A percentile compares a stretch with the other conserved stretches of the same genome.
These are phyloP conservation scores for Ormyrus rosae DNA, from an alignment of 2,888 invertebrate genomes.

Conservation along the genomic window DNA sequence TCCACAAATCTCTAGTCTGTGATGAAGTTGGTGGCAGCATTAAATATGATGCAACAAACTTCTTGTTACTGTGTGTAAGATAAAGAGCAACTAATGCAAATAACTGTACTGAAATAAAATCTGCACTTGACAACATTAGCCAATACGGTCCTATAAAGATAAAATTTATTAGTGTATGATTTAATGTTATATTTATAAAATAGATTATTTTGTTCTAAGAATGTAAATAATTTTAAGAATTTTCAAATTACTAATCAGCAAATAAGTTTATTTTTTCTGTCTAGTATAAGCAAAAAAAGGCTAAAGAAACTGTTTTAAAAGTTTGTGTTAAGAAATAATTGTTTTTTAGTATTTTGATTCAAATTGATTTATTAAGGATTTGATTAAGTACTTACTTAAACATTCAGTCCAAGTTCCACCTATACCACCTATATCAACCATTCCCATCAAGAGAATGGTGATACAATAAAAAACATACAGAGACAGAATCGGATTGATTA, in stretches of 20 bases:
- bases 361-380: not conserved
- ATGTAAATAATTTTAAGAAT: not conserved
- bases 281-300: not conserved
- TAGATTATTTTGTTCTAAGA: not conserved
- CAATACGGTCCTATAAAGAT: constrained; percentile 76
- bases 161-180: constrained; percentile 29
- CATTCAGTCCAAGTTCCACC: constrained; percentile 77
- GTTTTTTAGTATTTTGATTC: not conserved
- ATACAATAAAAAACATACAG: constrained; percentile 75
- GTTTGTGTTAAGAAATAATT: not conserved
- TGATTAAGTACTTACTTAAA: constrained; percentile 72
- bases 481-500: constrained; percentile 75
- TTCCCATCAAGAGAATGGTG: constrained; percentile 75
- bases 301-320: not conserved
- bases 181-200: not conserved
- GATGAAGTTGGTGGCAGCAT: constrained; percentile 69
- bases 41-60: constrained; percentile 63
- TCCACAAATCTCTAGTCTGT: constrained; percentile 77
- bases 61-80: constrained; percentile 72
- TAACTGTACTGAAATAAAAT: constrained; percentile 76
- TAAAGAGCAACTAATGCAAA: constrained; percentile 77
- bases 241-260: not conserved
- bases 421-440: constrained; percentile 75
- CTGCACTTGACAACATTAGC: constrained; percentile 77
- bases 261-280: no score